These are phyloP conservation scores for Cylas formicarius DNA, from an alignment of 1,140 invertebrate genomes.

Conservation along the genomic window DNA sequence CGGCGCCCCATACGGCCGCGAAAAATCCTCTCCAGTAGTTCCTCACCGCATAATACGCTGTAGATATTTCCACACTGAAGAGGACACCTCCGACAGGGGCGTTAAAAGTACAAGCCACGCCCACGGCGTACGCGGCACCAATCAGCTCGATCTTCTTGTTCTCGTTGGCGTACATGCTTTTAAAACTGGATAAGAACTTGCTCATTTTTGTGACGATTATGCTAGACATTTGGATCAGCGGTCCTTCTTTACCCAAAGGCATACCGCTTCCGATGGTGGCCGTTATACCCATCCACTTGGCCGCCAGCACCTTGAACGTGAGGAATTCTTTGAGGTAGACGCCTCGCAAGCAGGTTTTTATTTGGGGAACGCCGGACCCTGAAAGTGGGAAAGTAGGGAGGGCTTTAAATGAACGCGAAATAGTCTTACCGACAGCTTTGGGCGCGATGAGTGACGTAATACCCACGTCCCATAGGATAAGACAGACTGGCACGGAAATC, in stretches of 20 bases:
- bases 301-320: slow-evolving; percentile 86
- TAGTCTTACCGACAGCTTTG: slow-evolving; percentile 76
- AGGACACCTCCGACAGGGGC: slow-evolving; percentile 94
- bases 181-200: slow-evolving; percentile 84
- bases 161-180: slow-evolving; percentile 88
- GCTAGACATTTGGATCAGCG: slow-evolving; percentile 94
- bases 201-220: slow-evolving; percentile 89
- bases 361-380: slow-evolving; percentile 98
- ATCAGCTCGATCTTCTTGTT: slow-evolving; percentile 91
- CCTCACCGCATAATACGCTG: slow-evolving; percentile 94
- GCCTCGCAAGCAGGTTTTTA: slow-evolving; percentile 96
- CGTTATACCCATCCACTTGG: slow-evolving; percentile 91
- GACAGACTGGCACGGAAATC: slow-evolving; percentile 78
- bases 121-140: slow-evolving; percentile 91
- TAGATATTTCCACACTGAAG: slow-evolving; percentile 98
- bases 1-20: slow-evolving; percentile 92
- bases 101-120: slow-evolving; percentile 90
- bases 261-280: slow-evolving; percentile 91
- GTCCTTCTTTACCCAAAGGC: slow-evolving; percentile 95
- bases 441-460: slow-evolving; percentile 91
- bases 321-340: slow-evolving; percentile 95
- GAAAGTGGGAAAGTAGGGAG: slow-evolving; percentile 6
- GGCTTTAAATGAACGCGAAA: neutral
- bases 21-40: slow-evolving; percentile 99
- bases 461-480: slow-evolving; percentile 87